A percentile compares a stretch with the other conserved stretches of the same genome.
Conservation (phyloP, 2,113 vertebrate species). For the Dendrocopos noguchii region DNA sequence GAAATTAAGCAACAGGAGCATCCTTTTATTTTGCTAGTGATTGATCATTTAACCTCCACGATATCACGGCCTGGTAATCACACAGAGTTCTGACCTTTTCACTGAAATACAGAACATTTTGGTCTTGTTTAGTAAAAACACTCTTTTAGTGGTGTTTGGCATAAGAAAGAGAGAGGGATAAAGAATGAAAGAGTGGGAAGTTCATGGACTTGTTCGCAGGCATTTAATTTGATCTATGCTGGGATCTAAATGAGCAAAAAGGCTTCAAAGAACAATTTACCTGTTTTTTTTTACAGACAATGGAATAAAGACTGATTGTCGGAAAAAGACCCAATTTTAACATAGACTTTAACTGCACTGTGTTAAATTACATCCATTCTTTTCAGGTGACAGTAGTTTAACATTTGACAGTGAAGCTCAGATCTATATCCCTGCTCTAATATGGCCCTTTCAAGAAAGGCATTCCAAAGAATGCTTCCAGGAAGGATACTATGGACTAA, state of each 20-base stretch:
- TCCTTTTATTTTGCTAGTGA: neutral
- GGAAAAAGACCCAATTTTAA: neutral
- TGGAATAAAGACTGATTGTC: neutral
- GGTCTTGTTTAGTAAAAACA: neutral
- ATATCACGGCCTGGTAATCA: neutral
- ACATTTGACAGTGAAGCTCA: neutral
- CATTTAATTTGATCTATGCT: neutral
- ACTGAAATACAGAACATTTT: neutral
- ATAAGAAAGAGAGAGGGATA: neutral
- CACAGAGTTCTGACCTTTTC: neutral
- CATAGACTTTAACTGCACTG: neutral
- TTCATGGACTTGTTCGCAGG: neutral
- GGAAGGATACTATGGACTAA: neutral
- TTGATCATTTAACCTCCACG: neutral
- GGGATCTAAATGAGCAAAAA: neutral
- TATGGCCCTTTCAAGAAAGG: no score
- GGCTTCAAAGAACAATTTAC: neutral
- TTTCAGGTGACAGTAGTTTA: conserved; percentile 16
- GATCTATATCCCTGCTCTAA: neutral
- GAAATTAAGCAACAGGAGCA: neutral
- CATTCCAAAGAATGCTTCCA: no score
- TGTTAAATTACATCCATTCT: conserved; percentile 21
- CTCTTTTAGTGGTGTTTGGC: neutral
- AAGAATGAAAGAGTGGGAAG: neutral
- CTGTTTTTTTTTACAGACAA: neutral